Base-by-base conservation (phyloP, 2,113 vertebrate species). In the Actinemys pallida region DNA sequence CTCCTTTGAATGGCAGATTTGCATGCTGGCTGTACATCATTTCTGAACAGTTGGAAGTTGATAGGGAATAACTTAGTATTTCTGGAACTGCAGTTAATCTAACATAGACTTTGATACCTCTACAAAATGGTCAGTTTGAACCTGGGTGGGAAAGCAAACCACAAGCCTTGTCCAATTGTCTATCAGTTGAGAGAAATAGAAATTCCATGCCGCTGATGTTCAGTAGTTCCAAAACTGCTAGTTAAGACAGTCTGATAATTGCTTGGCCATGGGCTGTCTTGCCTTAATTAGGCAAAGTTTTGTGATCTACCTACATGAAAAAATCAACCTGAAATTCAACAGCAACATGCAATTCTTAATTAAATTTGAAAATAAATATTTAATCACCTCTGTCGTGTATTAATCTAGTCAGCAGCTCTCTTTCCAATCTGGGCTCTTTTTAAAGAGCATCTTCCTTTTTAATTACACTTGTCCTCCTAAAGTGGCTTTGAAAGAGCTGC, bases 391-490 rank as follows among this genome's bases (percentile, higher is more conserved):
- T 52, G 14, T 88, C 54, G 27, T 90, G 24, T 31, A 50, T 81
- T 82, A 91, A 82, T 59, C 54, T 75, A 62, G 29, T 29, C 20
- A 83, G 54, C 47, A 92, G 65, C 50, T 79, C 90, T 45, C 57
- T 75, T 83, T 85, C 54, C 52, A 47, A 75, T 87, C 79, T 92
- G 86, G 57, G 8, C 14, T 83, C n/a, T 1, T 82, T 90, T 91
- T 56, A 47, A 93, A 84, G 78, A 84, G 81, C 79, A 42, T 22
- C 6, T 84, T 16, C n/a, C 11, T 47, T 92, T 92, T 83, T 90
- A 86, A 86, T 93, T 92, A 90, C 39, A 83, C 10, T 78, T 94
- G 42, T n/a, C 84, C 17, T 92, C 22, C 31, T 76, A 52, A 89
- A 3, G 5, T 92, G 25, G 82, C 65, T 88, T 89, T 87, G 54